phyloP scores from a whole-genome alignment of 2,888 invertebrate genomes.

The Chrysolina haemoptera region DNA sequence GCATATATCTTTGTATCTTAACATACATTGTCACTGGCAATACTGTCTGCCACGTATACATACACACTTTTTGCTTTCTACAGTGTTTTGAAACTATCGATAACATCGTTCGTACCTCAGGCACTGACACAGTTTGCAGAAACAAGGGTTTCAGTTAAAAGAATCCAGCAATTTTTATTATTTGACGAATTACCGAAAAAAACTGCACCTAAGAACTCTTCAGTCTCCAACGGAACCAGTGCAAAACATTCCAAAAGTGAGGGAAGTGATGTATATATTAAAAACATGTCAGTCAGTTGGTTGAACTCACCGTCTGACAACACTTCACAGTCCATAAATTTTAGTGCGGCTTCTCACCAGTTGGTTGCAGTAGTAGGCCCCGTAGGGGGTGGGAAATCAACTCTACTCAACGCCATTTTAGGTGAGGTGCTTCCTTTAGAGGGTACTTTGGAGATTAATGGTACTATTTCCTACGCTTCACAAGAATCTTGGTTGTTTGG shows the following conservation, averaged over 20 bases:
- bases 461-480: conserved; percentile 82
- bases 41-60: conserved; percentile 74
- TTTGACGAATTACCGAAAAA: conserved; percentile 55
- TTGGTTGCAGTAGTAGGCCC: conserved; percentile 74
- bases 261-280: conserved; percentile 39
- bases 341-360: conserved; percentile 76
- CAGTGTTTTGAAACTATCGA: conserved; percentile 76
- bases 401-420: conserved; percentile 73
- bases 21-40: conserved; percentile 80
- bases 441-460: conserved; percentile 79
- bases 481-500: conserved; percentile 90
- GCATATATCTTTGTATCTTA: conserved; percentile 84
- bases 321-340: conserved; percentile 75
- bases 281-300: conserved; percentile 80
- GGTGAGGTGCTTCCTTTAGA: conserved; percentile 78
- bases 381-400: conserved; percentile 77
- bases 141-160: conserved; percentile 52
- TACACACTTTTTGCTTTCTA: conserved; percentile 84
- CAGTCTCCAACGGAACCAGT: background rate
- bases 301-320: conserved; percentile 55
- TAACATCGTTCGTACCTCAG: conserved; percentile 77
- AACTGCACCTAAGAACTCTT: too few species aligned
- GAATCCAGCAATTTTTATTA: conserved; percentile 74
- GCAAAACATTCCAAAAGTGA: too few species aligned
- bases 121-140: conserved; percentile 82